These are phyloP conservation scores for Noctua janthina DNA, from an alignment of 2,888 invertebrate genomes.

Conservation along the genomic window DNA sequence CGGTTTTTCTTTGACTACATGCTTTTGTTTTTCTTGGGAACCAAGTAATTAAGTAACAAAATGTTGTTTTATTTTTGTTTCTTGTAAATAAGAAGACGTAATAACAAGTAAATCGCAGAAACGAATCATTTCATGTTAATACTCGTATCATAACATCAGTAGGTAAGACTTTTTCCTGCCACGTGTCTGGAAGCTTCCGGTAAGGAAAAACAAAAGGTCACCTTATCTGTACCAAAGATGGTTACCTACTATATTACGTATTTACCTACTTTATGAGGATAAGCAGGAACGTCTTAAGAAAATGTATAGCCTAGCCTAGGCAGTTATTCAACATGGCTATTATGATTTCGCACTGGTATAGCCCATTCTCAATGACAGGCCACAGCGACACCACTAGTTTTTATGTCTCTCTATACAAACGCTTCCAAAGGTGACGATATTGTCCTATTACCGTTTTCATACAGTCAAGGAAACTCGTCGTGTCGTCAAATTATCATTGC, in stretches of 20 bases:
- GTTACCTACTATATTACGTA: neutral
- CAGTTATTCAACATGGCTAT: no score
- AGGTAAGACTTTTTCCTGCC: neutral
- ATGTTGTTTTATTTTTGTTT: neutral
- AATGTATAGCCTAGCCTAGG: no score
- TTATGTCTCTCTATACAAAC: neutral
- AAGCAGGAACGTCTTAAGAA: no score
- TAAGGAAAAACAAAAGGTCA: neutral
- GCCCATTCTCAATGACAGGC: neutral
- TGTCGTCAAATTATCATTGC: neutral
- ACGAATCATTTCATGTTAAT: neutral
- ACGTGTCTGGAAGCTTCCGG: neutral
- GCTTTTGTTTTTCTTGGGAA: neutral
- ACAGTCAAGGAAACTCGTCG: neutral
- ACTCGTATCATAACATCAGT: neutral
- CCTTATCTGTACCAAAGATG: neutral
- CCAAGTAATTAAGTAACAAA: neutral
- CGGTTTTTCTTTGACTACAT: neutral
- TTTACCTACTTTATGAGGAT: no score
- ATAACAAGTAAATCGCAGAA: neutral
- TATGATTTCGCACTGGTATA: neutral
- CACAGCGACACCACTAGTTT: neutral
- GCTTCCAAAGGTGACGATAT: neutral
- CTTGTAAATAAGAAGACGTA: neutral
- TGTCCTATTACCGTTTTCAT: neutral